phyloP scores from a whole-genome alignment of 2,888 invertebrate species.

The Agrochola macilenta region DNA sequence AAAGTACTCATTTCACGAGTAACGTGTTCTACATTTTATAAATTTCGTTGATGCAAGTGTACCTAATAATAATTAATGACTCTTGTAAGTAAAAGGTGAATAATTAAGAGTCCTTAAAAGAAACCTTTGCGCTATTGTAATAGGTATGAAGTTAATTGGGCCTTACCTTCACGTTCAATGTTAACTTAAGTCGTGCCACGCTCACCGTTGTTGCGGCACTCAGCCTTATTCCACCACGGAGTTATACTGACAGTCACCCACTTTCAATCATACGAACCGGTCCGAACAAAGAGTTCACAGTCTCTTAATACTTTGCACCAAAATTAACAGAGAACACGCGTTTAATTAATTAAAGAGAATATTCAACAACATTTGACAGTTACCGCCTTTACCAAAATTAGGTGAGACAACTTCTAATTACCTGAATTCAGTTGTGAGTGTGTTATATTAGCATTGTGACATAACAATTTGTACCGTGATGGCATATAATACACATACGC shows the following conservation, averaged over 20 bases:
- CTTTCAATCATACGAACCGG: slow-evolving; percentile 84
- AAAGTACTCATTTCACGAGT: slow-evolving; percentile 23
- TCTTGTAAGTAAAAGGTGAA: slow-evolving; percentile 64
- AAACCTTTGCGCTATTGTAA: slow-evolving; percentile 73
- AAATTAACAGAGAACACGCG: slow-evolving; percentile 62
- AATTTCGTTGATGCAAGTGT: slow-evolving; percentile 32
- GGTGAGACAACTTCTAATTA: slow-evolving; percentile 46
- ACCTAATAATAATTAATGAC: slow-evolving; percentile 55
- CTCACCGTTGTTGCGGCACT: slow-evolving; percentile 75
- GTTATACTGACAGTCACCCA: slow-evolving; percentile 82
- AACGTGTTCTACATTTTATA: slow-evolving; percentile 31
- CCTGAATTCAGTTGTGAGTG: slow-evolving; percentile 15
- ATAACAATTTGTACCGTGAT: slow-evolving; percentile 40
- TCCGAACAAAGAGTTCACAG: slow-evolving; percentile 80
- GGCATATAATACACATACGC: slow-evolving; percentile 45
- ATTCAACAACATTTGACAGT: slow-evolving; percentile 35
- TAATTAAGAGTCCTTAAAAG: slow-evolving; percentile 66
- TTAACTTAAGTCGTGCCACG: slow-evolving; percentile 76
- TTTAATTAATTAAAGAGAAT: slow-evolving; percentile 65
- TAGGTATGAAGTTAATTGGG: slow-evolving; percentile 82
- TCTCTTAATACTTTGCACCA: slow-evolving; percentile 69
- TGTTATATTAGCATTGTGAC: slow-evolving; percentile 37
- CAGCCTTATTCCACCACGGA: slow-evolving; percentile 73
- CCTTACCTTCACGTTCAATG: slow-evolving; percentile 86
- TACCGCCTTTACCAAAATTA: slow-evolving; percentile 15